These are phyloP conservation scores for Schrankia costaestrigalis DNA, from an alignment of 2,888 invertebrate genomes.

Conservation along the genomic window DNA sequence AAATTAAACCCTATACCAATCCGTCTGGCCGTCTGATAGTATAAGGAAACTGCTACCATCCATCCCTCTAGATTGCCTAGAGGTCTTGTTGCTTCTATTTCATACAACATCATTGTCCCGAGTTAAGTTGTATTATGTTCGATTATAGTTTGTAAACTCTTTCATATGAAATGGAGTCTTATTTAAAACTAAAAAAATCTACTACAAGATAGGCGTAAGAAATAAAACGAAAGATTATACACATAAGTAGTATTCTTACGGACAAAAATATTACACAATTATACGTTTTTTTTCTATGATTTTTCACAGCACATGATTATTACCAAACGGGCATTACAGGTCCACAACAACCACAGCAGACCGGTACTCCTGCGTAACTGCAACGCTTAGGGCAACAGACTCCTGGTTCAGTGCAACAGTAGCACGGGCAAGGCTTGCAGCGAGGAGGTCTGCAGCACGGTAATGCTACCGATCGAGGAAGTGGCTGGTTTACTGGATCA, in stretches of 20 bases:
- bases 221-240: not conserved
- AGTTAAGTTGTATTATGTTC: too few relatives aligned
- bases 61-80: too few relatives aligned
- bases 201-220: too few relatives aligned
- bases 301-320: constrained; percentile 10
- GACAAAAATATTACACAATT: not conserved
- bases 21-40: too few relatives aligned
- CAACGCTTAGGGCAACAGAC: constrained; percentile 63
- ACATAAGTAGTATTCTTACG: not conserved
- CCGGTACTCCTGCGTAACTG: constrained; percentile 67
- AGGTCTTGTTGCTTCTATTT: too few relatives aligned
- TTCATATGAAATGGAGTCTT: too few relatives aligned
- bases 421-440: constrained; percentile 79
- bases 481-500: constrained; percentile 41
- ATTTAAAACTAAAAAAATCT: too few relatives aligned
- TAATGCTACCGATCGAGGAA: constrained; percentile 66
- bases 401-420: constrained; percentile 69
- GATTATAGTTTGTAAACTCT: too few relatives aligned
- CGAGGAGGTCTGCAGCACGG: constrained; percentile 76
- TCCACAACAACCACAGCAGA: constrained; percentile 58
- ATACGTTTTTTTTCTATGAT: not conserved
- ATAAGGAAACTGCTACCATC: too few relatives aligned
- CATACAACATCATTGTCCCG: too few relatives aligned
- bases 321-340: constrained; percentile 75
- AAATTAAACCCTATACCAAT: too few relatives aligned